A percentile compares a stretch with the other conserved stretches of the same genome.
phyloP scores from a whole-genome alignment of 2,888 invertebrate species.

The Hoplodrina blanda region DNA sequence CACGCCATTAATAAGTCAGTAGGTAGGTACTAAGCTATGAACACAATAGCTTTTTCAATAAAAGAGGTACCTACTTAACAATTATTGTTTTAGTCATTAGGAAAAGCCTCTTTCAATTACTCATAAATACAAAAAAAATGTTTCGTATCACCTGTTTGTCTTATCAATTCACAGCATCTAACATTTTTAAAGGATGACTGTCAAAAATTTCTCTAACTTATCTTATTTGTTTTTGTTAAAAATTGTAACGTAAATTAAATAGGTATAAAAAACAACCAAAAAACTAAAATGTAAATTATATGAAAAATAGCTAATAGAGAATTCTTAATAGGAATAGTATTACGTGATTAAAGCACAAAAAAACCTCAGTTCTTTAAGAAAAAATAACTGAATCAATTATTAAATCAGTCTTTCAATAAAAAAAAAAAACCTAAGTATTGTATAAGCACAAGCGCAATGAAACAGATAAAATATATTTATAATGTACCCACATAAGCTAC shows the following conservation, averaged over 20 bases:
- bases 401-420: background rate
- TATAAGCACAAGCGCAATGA: background rate
- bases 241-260: background rate
- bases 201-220: background rate
- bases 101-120: background rate
- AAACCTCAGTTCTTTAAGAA: background rate
- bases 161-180: background rate
- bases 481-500: background rate
- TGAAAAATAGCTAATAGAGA: too few species aligned
- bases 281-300: background rate
- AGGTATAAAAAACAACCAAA: too few species aligned
- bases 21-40: background rate
- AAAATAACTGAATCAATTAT: background rate
- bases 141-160: background rate
- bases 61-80: background rate
- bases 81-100: background rate
- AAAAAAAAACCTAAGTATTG: too few species aligned
- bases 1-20: background rate
- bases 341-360: background rate
- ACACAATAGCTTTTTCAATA: background rate
- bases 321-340: too few species aligned
- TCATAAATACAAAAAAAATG: background rate
- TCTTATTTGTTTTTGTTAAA: background rate
- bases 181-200: slow-evolving; percentile 7
- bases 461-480: background rate